These are phyloP conservation scores for Phylloscopus trochilus DNA, from an alignment of 2,113 vertebrate species.

Conservation along the genomic window DNA sequence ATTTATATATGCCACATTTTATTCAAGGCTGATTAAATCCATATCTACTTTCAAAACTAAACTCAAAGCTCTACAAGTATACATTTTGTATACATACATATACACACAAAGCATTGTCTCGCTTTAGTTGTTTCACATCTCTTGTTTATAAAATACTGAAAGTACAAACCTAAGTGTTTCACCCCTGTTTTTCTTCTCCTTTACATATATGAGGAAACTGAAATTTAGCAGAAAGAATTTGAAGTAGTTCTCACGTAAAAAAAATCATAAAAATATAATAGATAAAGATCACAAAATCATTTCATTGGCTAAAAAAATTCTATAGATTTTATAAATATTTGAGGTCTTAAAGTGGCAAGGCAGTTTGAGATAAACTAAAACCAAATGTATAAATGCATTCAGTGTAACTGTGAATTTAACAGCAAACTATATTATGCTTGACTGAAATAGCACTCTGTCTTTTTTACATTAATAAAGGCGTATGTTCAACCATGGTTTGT, in stretches of 20 bases:
- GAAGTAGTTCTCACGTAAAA: background rate
- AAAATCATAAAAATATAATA: background rate
- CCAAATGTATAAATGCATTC: slow-evolving; percentile 49
- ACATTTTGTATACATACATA: background rate
- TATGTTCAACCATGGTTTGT: background rate
- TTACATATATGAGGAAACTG: background rate
- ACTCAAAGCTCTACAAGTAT: background rate
- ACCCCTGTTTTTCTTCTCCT: background rate
- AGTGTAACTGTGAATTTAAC: slow-evolving; percentile 26
- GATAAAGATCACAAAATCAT: background rate
- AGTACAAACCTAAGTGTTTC: background rate
- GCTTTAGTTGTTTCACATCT: background rate
- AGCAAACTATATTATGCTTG: background rate
- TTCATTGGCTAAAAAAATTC: background rate
- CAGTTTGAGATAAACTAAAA: slow-evolving; percentile 39
- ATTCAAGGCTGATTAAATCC: background rate
- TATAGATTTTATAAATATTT: slow-evolving; percentile 31
- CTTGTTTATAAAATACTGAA: background rate
- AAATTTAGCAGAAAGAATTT: background rate
- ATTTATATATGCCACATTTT: background rate
- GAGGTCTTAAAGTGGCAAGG: slow-evolving; percentile 22
- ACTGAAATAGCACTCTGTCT: slow-evolving; percentile 21
- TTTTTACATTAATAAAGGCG: background rate
- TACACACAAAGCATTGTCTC: background rate
- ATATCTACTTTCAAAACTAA: background rate